These are phyloP conservation scores for Ceyx cyanopectus DNA, from an alignment of 2,113 vertebrate species.

Conservation along the genomic window DNA sequence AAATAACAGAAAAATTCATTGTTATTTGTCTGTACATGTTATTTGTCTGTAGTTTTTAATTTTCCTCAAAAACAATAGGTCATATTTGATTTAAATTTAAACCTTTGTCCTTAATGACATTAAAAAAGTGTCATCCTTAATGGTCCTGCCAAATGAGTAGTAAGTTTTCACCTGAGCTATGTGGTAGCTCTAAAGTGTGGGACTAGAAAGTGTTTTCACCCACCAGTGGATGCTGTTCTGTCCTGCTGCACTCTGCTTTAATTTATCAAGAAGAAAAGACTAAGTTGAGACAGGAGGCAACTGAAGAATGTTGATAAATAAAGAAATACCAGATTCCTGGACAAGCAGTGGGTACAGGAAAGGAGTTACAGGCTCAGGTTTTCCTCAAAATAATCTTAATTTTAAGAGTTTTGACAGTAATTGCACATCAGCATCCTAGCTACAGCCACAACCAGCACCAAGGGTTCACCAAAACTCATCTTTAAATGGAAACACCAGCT, in stretches of 20 bases:
- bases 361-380: not conserved
- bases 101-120: not conserved
- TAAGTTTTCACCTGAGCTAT: not conserved
- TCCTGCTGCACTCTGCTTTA: not conserved
- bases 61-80: not conserved
- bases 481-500: not conserved
- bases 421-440: not conserved
- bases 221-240: not conserved
- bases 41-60: not conserved
- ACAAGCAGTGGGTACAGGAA: not conserved
- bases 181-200: not conserved
- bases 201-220: not conserved
- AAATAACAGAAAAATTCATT: not conserved
- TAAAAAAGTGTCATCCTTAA: not conserved
- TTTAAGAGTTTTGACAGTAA: not conserved
- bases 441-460: not conserved
- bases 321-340: not conserved
- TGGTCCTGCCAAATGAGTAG: not conserved
- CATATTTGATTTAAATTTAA: not conserved
- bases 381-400: not conserved
- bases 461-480: not conserved
- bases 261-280: not conserved
- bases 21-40: accelerated
- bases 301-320: not conserved
- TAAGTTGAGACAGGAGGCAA: not conserved